phyloP scores from a whole-genome alignment of 1,140 invertebrate species.

The Polyergus mexicanus region DNA sequence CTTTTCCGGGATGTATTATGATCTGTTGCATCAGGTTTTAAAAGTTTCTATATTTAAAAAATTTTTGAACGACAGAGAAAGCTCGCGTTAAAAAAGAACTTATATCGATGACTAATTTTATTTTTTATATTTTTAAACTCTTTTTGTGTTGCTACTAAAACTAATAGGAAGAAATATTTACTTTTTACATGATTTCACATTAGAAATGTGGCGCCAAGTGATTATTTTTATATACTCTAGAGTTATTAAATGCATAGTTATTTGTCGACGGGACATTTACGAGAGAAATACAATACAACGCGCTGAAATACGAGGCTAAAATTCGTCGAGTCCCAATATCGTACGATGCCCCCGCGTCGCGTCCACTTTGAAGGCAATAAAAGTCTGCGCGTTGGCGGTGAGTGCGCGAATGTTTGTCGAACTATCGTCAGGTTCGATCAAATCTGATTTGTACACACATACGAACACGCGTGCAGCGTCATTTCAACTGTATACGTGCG shows the following conservation, averaged over 20 bases:
- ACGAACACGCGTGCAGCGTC: not conserved
- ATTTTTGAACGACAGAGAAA: no score
- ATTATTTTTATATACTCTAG: not conserved
- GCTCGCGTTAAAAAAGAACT: no score
- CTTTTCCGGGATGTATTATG: no score
- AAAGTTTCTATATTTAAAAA: no score
- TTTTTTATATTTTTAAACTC: no score
- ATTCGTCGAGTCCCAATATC: constrained; percentile 47
- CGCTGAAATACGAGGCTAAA: not conserved
- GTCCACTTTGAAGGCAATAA: constrained; percentile 47
- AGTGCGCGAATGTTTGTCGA: constrained; percentile 51
- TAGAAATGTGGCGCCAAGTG: not conserved
- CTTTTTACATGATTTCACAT: no score
- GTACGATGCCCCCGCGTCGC: constrained; percentile 1
- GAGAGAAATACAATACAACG: not conserved
- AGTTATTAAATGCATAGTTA: not conserved
- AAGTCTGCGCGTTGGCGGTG: constrained; percentile 41
- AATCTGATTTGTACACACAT: constrained; percentile 59
- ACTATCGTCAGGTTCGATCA: constrained; percentile 59
- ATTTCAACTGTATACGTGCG: no score
- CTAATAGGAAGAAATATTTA: no score
- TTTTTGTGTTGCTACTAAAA: no score
- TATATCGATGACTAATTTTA: no score
- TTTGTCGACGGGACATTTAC: no score
- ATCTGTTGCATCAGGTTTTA: no score